These are phyloP conservation scores for Saguinus imperator DNA, from an alignment of 2,113 vertebrate species.

Conservation along the genomic window DNA sequence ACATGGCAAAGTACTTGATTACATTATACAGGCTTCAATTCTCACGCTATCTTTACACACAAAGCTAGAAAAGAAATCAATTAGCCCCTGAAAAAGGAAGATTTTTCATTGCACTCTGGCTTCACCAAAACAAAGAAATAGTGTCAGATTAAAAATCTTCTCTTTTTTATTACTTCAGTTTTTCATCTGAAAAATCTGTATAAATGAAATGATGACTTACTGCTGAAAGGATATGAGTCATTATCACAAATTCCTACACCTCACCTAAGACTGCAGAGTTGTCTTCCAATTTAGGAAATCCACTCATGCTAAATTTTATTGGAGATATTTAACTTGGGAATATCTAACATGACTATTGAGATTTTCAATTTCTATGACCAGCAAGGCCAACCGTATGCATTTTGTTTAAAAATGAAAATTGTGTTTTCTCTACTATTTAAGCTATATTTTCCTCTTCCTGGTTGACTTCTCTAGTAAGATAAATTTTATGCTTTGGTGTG, in stretches of 20 bases:
- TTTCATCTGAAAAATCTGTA: not conserved
- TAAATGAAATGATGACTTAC: not conserved
- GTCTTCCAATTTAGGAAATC: not conserved
- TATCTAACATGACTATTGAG: not conserved
- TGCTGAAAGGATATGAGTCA: not conserved
- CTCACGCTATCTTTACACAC: not conserved
- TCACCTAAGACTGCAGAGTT: not conserved
- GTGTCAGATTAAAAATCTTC: not conserved
- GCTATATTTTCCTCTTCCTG: not conserved
- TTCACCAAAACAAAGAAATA: not conserved
- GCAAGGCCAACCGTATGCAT: not conserved
- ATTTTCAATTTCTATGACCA: not conserved
- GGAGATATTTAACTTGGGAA: not conserved
- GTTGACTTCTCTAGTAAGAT: not conserved
- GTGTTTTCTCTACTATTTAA: not conserved
- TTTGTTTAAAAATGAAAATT: conserved; percentile 38
- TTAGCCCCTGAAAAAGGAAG: not conserved
- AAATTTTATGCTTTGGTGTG: not conserved
- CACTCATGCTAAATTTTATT: not conserved
- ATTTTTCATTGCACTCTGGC: not conserved
- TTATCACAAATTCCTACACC: not conserved
- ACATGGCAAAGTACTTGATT: not conserved
- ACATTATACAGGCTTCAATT: not conserved
- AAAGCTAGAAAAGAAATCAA: not conserved
- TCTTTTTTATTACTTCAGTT: not conserved